A percentile compares a stretch with the other conserved stretches of the same genome.
These are phyloP conservation scores for Drosophila falleni DNA, from an alignment of 2,888 invertebrate species.

Conservation along the genomic window DNA sequence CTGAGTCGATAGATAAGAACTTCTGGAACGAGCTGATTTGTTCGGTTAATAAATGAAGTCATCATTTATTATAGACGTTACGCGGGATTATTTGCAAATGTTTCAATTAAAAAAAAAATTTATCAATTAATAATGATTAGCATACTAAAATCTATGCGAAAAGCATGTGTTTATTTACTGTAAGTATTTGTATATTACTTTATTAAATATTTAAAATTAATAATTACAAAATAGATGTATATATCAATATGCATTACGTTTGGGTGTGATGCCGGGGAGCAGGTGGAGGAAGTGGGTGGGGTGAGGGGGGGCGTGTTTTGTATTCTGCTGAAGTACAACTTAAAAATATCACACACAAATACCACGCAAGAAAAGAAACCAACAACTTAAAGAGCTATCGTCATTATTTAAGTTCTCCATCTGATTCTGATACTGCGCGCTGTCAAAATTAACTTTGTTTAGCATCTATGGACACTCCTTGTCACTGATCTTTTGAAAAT, in stretches of 20 bases:
- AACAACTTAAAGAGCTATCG: conserved; percentile 48
- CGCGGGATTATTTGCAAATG: conserved; percentile 32
- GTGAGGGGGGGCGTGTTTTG: conserved; percentile 53
- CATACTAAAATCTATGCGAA: conserved; percentile 2
- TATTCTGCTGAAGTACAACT: conserved; percentile 81
- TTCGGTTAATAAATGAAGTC: conserved; percentile 60
- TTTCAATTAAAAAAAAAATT: background rate
- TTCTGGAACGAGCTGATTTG: conserved; percentile 23
- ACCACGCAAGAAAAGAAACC: conserved; percentile 74
- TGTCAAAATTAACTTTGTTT: conserved; percentile 47
- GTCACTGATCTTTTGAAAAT: conserved; percentile 85
- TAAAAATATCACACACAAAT: conserved; percentile 85
- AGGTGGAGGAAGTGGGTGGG: conserved; percentile 15
- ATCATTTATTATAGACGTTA: conserved; percentile 48
- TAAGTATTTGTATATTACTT: conserved; percentile 65
- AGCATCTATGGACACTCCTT: conserved; percentile 84
- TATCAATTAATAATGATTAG: background rate
- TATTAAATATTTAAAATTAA: conserved; percentile 75
- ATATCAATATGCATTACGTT: conserved; percentile 65
- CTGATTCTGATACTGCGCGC: conserved; percentile 46
- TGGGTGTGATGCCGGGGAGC: conserved; percentile 14
- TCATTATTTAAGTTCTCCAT: conserved; percentile 35
- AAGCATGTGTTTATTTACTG: conserved; percentile 17
- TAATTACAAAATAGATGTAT: conserved; percentile 73
- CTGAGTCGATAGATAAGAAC: conserved; percentile 23